These are phyloP conservation scores for Hyposoter dolosus DNA, from an alignment of 2,888 invertebrate species.

Conservation along the genomic window DNA sequence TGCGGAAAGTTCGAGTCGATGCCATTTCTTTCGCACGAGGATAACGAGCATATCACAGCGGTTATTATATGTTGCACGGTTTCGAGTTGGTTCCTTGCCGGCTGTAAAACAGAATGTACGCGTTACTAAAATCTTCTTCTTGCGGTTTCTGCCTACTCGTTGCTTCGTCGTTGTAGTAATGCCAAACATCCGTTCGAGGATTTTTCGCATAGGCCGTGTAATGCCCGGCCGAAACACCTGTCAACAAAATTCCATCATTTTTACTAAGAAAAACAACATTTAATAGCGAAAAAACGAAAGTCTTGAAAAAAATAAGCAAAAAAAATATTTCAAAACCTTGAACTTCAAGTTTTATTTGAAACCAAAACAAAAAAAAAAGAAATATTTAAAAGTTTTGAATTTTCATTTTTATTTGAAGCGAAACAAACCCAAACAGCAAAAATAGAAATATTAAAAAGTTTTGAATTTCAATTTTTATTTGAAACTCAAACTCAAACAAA, in stretches of 20 bases:
- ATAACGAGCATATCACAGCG: conserved; percentile 1
- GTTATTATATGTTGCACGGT: conserved; percentile 82
- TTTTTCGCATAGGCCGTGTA: conserved; percentile 88
- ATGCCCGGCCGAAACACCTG: conserved; percentile 88
- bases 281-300: too few relatives aligned
- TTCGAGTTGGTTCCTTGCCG: conserved; percentile 85
- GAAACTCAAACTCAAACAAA: too few relatives aligned
- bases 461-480: too few relatives aligned
- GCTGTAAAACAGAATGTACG: conserved; percentile 88
- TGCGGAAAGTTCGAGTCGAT: conserved; percentile 25
- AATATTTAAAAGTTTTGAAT: not conserved
- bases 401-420: too few relatives aligned
- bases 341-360: too few relatives aligned
- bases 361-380: not conserved
- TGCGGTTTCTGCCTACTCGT: conserved; percentile 86
- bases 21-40: not conserved
- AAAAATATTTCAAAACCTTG: too few relatives aligned
- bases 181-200: conserved; percentile 86
- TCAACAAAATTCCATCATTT: conserved; percentile 26
- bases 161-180: conserved; percentile 87
- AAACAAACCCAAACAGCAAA: too few relatives aligned
- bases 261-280: not conserved
- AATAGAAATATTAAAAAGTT: too few relatives aligned
- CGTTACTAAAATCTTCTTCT: conserved; percentile 87
- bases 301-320: too few relatives aligned